Evolutionary conservation across 2,888 invertebrate genomes (phyloP), one percentile per base, ranked within the genome.

Genomic region (Pimpla rufipes): DNA sequence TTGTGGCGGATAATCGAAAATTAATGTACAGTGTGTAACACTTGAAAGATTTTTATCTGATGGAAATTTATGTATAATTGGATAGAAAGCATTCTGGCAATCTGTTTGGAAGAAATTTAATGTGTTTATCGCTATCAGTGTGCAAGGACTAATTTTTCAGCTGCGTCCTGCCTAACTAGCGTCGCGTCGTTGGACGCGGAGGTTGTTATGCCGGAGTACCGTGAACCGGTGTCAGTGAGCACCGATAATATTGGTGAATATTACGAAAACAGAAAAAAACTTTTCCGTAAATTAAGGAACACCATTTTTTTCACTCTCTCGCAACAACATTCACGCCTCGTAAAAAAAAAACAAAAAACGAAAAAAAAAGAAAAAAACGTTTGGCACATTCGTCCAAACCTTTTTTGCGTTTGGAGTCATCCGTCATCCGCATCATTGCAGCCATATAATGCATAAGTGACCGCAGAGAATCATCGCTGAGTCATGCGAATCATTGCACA

Each of bases 171-270:
- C 57, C 64, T 81, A 80, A 80, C 74, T 86, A 87, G 78, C 84
- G 59, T 79, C 66, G 68, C 79, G 79, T 85, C 85, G 8, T 70
- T 68, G 70, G 81, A 83, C 64, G 79, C 82, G 74, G 83, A 85
- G 67, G 86, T 84, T 73, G 76, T 75, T 82, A 88, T 88, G 87
- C 88, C 87, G 81, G 88, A 88, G 85, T 88, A 84, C 62, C 81
- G 85, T 80, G 87, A 88, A 78, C 81, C 81, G 85, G 85, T 87
- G 74, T 86, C 88, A 59, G 86, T 86, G 76, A 83, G 81, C 84
- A 87, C 86, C 84, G 86, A 86, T 73, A 87, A 81, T 80, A 85
- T 86, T 85, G 88, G 88, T 88, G 88, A 88, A 86, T 88, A 88
- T 87, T 57, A 71, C 79, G 66, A 66, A 75, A 55, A 21, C 8